These are phyloP conservation scores for Bombus soroeensis DNA, from an alignment of 1,140 invertebrate genomes.

Conservation along the genomic window DNA sequence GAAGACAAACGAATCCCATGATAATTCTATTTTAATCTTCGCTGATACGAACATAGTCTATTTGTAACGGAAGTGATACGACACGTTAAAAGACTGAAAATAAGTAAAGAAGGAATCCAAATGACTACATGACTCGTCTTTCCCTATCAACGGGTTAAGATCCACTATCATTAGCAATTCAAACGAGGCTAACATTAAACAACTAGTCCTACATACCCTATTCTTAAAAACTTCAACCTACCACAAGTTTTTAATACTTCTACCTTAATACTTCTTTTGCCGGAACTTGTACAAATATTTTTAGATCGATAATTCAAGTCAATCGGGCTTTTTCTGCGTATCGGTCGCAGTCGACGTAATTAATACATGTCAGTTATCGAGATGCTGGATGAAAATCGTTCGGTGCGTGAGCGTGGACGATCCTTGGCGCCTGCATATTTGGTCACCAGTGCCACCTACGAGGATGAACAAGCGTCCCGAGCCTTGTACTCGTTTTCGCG, in stretches of 20 bases:
- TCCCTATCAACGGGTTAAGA: too few species aligned
- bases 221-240: too few species aligned
- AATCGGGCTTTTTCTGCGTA: neutral
- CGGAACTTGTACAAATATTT: neutral
- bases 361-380: neutral
- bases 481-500: conserved; percentile 73
- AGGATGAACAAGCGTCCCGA: conserved; percentile 52
- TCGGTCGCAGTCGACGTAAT: neutral
- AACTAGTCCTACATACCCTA: too few species aligned
- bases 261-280: too few species aligned
- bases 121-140: too few species aligned
- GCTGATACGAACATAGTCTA: too few species aligned
- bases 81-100: too few species aligned
- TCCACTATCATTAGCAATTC: too few species aligned
- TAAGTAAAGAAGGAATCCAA: too few species aligned
- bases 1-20: neutral
- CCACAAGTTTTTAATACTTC: neutral
- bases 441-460: conserved; percentile 64
- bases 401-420: conserved; percentile 12
- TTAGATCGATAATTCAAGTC: neutral
- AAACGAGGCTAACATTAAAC: too few species aligned
- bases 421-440: conserved; percentile 73
- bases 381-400: neutral
- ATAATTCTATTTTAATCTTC: too few species aligned
- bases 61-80: too few species aligned